A percentile compares a stretch with the other conserved stretches of the same genome.
Conservation (phyloP, 1,140 invertebrate genomes). For the Stegodyphus mimosarum region DNA sequence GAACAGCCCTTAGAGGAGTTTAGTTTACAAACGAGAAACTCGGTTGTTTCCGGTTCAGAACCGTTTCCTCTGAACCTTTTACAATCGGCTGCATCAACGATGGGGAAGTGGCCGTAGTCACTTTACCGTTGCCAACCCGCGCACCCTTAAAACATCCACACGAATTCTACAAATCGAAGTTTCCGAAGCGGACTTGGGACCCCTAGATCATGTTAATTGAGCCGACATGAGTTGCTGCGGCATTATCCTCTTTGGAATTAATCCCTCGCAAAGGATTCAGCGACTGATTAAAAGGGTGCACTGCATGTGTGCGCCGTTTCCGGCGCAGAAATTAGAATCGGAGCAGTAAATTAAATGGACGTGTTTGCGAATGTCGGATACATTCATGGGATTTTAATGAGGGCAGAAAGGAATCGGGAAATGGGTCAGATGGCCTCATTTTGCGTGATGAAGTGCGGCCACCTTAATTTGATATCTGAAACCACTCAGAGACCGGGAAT, state of each 20-base stretch:
- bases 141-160: slow-evolving; percentile 27
- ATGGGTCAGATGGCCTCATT: not conserved
- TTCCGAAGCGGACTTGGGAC: not conserved
- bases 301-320: not conserved
- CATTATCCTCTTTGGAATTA: slow-evolving; percentile 42
- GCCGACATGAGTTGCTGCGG: slow-evolving; percentile 26
- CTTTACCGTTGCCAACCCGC: slow-evolving; percentile 5
- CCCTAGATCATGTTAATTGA: slow-evolving; percentile 32
- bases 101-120: not conserved
- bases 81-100: slow-evolving; percentile 2
- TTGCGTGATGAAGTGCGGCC: not conserved
- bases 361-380: slow-evolving; percentile 43
- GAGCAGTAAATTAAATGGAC: slow-evolving; percentile 41
- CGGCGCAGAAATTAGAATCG: slow-evolving; percentile 17
- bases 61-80: not conserved
- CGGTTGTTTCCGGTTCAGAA: no score
- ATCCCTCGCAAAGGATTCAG: slow-evolving; percentile 28
- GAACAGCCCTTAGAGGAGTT: no score
- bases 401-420: slow-evolving; percentile 14
- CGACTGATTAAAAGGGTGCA: slow-evolving; percentile 33
- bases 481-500: no score
- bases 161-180: slow-evolving; percentile 27
- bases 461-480: slow-evolving; percentile 38
- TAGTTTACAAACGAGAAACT: no score
- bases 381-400: slow-evolving; percentile 49